Evolutionary conservation across 2,113 vertebrate genomes (phyloP).

Genomic region (Loxodonta africana): DNA sequence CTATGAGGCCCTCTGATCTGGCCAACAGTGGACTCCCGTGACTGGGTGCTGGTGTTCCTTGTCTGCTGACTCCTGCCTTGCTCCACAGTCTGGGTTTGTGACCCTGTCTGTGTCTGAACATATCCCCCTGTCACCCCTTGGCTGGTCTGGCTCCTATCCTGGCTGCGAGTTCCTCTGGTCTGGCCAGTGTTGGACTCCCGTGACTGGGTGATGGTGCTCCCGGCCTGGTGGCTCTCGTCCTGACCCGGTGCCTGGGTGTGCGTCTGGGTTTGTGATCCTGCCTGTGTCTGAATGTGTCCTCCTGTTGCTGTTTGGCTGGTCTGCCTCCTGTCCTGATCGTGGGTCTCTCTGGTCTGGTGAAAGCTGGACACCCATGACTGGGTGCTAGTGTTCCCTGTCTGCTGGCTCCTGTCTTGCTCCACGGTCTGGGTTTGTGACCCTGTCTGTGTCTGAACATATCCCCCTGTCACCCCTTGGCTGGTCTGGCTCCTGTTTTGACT

Average conservation of each 20-base stretch:
- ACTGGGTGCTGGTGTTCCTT: not conserved
- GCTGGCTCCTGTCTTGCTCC: not conserved
- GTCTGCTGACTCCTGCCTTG: not conserved
- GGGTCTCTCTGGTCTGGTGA: not conserved
- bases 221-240: not conserved
- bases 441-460: not conserved
- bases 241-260: not conserved
- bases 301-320: too few species aligned
- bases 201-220: not conserved
- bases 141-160: too few species aligned
- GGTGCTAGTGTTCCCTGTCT: too few species aligned
- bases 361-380: too few species aligned
- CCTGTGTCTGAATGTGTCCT: too few species aligned
- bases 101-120: not conserved
- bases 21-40: not conserved
- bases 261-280: too few species aligned
- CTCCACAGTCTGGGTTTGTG: not conserved
- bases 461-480: not conserved
- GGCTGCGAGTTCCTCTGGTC: not conserved
- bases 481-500: not conserved
- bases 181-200: not conserved
- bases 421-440: not conserved
- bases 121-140: too few species aligned
- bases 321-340: not conserved
- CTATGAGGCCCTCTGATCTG: not conserved